Percentiles rank a stretch among this genome's conserved stretches.
Evolutionary conservation across 2,888 invertebrate genomes (phyloP).

Genomic region (Eremobia ochroleuca): DNA sequence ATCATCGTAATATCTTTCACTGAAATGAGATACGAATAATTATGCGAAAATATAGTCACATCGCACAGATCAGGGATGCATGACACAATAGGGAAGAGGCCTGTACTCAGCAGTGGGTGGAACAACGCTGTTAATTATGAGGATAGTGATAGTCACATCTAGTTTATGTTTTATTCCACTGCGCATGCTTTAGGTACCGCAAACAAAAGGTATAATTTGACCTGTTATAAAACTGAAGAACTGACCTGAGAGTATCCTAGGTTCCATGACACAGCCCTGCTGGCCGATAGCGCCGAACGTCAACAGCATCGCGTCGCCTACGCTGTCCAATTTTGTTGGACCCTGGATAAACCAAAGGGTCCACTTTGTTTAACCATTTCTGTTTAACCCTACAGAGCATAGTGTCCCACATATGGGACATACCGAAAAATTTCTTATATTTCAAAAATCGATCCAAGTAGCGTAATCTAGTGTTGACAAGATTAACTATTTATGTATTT

Average conservation of each 20-base stretch:
- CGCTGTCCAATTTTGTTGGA: slow-evolving; percentile 76
- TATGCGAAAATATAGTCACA: not conserved
- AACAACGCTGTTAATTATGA: not conserved
- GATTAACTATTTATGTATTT: no score
- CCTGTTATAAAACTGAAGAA: not conserved
- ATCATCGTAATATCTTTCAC: not conserved
- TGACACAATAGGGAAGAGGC: not conserved
- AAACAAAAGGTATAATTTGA: not conserved
- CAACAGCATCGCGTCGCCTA: slow-evolving; percentile 87
- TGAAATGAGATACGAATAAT: not conserved
- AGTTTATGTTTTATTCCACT: not conserved
- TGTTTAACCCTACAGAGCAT: no score
- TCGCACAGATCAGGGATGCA: not conserved
- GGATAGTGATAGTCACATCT: not conserved
- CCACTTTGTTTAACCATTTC: not conserved
- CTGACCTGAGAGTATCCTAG: slow-evolving; percentile 69
- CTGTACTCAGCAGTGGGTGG: not conserved
- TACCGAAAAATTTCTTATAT: no score
- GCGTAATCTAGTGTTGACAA: no score
- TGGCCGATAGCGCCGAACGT: slow-evolving; percentile 91
- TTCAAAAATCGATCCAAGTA: no score
- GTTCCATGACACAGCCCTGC: slow-evolving; percentile 90
- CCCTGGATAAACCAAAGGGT: slow-evolving; percentile 61
- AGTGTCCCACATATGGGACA: no score
- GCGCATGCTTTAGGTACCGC: not conserved